These are phyloP conservation scores for Emydoidea blandingii DNA, from an alignment of 2,797 vertebrate genomes.

Conservation along the genomic window DNA sequence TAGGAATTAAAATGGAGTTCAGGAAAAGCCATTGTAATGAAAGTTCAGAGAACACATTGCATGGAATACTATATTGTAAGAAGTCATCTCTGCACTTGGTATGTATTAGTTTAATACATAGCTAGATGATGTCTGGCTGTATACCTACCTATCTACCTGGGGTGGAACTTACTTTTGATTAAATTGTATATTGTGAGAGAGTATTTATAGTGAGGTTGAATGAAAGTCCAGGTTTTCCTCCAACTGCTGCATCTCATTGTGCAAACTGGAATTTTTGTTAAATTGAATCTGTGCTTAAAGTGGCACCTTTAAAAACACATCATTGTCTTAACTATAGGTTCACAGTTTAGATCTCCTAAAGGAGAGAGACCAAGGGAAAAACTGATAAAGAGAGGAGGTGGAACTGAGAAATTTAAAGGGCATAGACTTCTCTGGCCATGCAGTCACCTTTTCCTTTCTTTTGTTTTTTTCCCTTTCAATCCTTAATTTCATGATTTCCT, in stretches of 20 bases:
- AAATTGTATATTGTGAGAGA: slow-evolving; percentile 17
- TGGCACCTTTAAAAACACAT: neutral
- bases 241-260: neutral
- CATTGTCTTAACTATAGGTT: neutral
- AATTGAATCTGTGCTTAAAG: neutral
- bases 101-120: slow-evolving; percentile 42
- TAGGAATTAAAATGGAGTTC: slow-evolving; percentile 31
- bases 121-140: slow-evolving; percentile 46
- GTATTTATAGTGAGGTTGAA: slow-evolving; percentile 19
- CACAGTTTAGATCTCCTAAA: neutral
- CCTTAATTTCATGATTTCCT: neutral
- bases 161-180: slow-evolving; percentile 23
- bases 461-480: neutral
- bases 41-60: slow-evolving; percentile 45
- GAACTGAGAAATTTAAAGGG: neutral
- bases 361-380: neutral
- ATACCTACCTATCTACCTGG: slow-evolving; percentile 33
- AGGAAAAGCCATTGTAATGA: slow-evolving; percentile 15
- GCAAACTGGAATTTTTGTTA: neutral
- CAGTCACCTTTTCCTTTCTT: neutral
- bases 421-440: neutral
- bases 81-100: slow-evolving; percentile 45
- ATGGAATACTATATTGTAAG: neutral
- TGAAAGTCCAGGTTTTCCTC: slow-evolving; percentile 34
- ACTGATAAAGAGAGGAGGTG: neutral